These are phyloP conservation scores for Procambarus clarkii DNA, from an alignment of 1,140 invertebrate genomes.

Conservation along the genomic window DNA sequence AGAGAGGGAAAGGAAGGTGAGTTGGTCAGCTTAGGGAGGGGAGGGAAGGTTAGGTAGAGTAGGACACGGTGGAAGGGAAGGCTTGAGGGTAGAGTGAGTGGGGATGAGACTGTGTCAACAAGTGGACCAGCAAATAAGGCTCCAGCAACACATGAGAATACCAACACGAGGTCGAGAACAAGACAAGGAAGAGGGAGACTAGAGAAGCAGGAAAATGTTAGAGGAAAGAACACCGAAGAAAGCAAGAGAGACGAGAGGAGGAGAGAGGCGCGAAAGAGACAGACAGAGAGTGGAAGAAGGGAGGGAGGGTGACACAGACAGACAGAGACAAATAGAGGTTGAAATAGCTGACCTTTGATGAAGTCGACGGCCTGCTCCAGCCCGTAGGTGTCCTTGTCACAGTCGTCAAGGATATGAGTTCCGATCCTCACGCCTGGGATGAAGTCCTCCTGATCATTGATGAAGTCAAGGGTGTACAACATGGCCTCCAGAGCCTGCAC, in stretches of 20 bases:
- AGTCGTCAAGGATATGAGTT: constrained; percentile 94
- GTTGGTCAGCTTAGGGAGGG: no score
- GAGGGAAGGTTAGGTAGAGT: no score
- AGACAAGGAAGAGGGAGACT: not conserved
- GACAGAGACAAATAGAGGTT: not conserved
- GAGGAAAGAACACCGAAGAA: not conserved
- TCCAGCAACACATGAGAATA: no score
- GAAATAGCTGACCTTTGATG: constrained; percentile 91
- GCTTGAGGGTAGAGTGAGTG: no score
- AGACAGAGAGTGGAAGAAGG: not conserved
- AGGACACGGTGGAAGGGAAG: no score
- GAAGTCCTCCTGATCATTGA: constrained; percentile 82
- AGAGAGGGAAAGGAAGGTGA: no score
- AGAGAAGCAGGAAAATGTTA: not conserved
- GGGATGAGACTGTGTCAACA: no score
- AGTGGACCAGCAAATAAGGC: no score
- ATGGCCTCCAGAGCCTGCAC: constrained; percentile 92
- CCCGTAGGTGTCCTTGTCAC: constrained; percentile 97
- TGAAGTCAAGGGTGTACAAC: constrained; percentile 91
- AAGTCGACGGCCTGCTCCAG: constrained; percentile 97
- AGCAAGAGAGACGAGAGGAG: not conserved
- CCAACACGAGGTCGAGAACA: no score
- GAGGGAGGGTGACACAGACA: no score
- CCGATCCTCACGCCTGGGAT: constrained; percentile 89
- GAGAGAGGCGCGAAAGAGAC: not conserved